Base-by-base conservation (phyloP, 1,140 invertebrate genomes). In the Drosophila chauvacae region DNA sequence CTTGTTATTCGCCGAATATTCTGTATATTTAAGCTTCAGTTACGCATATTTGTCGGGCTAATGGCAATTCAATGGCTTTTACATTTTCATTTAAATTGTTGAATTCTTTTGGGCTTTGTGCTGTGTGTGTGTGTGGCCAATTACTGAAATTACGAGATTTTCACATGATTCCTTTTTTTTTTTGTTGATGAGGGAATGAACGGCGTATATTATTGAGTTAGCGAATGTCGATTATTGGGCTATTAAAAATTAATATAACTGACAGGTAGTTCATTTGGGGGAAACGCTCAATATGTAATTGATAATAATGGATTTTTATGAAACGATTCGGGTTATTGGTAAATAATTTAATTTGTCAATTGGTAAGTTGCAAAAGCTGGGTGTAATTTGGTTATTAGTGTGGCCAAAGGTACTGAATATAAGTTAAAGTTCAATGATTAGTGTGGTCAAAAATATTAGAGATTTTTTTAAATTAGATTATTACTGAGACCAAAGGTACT, bases 51-150 rank as follows among this genome's bases (percentile, higher is more conserved):
- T 65, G 30, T 37, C 23, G 7, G 30, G 30, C 33, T 68, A 47
- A 55, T 66, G 62, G 47, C 30, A 20, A 70, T 66, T 68, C 30
- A 70, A 50, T 68, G 39, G 48, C n/a, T 45, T 53, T 66, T 53
- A 30, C 28, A 30, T 69, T 61, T 62, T 26, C 39, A 62, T 35
- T 62, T 11, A 37, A 62, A 47, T 37, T 35, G 41, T 63, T 28
- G 2, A 61, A 30, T 45, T 65, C 20, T 33, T 33, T 26, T 33
- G 18, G 13, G 48, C 41, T 30, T 56, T 30, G 51, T 20, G 50
- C 14, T 48, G 23, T 33, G 42, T 45, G 41, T 42, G 41, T 18
- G 18, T 33, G 51, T 14, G 55, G 55, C 53, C 62, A 64, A 61
- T 65, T 65, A 61, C 13, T 10, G 28, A 35, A 18, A 44, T 23